phyloP scores from a whole-genome alignment of 2,797 vertebrate genomes.

The Micrastur ruficollis region DNA sequence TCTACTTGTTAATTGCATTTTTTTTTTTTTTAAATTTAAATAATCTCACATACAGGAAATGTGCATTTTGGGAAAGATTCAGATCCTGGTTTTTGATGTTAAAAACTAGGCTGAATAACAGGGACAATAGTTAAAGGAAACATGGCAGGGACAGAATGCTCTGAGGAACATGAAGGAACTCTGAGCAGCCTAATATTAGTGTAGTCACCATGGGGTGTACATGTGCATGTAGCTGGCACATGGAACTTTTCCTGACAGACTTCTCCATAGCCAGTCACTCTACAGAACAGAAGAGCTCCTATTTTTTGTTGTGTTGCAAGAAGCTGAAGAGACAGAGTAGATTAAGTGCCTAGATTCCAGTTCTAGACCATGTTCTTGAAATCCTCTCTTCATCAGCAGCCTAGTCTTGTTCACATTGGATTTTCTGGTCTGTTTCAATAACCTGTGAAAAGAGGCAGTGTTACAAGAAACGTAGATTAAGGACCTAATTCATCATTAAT shows the following conservation, averaged over 20 bases:
- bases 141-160: neutral
- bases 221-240: accelerated
- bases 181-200: neutral
- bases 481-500: neutral
- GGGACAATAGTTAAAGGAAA: neutral
- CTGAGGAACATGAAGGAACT: neutral
- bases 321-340: neutral
- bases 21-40: neutral
- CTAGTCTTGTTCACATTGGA: neutral
- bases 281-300: neutral
- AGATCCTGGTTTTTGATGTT: neutral
- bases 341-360: neutral
- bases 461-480: neutral
- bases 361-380: neutral
- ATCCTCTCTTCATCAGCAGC: neutral
- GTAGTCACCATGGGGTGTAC: neutral
- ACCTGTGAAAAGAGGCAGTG: neutral
- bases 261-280: neutral
- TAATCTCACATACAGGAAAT: neutral
- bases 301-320: neutral
- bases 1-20: neutral
- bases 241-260: neutral
- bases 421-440: neutral
- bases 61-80: neutral
- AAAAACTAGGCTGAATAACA: neutral